Conservation (phyloP, 1,140 invertebrate species). For the Trachymyrmex cornetzi region DNA sequence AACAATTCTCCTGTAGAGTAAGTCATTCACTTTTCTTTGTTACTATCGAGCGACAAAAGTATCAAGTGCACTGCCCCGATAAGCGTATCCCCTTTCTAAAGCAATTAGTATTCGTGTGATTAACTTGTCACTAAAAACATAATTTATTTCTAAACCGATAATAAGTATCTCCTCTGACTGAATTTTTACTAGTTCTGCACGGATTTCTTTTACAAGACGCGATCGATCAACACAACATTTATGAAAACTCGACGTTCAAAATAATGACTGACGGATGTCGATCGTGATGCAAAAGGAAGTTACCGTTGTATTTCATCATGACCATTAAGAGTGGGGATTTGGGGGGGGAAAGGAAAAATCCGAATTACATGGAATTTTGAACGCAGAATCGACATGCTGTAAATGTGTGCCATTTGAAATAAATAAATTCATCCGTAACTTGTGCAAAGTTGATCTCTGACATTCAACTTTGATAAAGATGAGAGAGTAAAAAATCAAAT, state of each 20-base stretch:
- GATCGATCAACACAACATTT: background rate
- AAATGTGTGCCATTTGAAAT: background rate
- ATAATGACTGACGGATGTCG: background rate
- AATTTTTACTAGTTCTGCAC: background rate
- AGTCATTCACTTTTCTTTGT: no score
- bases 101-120: background rate
- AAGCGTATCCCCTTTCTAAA: background rate
- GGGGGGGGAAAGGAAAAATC: background rate
- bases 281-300: background rate
- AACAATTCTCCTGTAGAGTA: no score
- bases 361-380: background rate
- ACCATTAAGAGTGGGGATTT: background rate
- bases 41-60: no score
- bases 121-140: background rate
- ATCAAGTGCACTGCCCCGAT: background rate
- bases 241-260: background rate
- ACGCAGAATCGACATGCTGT: background rate
- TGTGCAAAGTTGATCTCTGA: background rate
- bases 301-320: background rate
- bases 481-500: constrained; percentile 7
- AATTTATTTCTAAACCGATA: background rate
- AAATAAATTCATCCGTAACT: background rate
- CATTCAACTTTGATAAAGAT: background rate
- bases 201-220: background rate
- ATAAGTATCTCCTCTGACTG: background rate